Base-by-base conservation (phyloP, 2,797 vertebrate genomes). In the Myripristis murdjan region DNA sequence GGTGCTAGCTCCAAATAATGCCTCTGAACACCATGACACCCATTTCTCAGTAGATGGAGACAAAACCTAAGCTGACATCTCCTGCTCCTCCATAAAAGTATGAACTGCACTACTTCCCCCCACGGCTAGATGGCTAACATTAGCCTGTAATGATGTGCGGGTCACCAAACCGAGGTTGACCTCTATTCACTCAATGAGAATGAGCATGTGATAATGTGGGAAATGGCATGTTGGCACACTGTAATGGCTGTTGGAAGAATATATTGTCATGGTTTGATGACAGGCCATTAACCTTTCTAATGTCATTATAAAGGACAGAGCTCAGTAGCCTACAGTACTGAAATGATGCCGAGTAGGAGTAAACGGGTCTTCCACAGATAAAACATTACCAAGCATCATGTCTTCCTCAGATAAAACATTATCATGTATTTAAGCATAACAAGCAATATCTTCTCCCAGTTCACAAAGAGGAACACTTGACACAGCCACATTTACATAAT, bases 31-130 rank as follows among this genome's bases (percentile, higher is more conserved):
- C 22, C 1, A 57, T 68, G 16, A 39, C 58, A 56, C 39, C 43
- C 20, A 44, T 9, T 3, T 12, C 5, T 70, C 88, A 89, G 59
- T 23, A 88, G 92, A 81, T 88, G 90, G 90, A 51, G 78, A 70
- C 87, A 88, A 18, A 46, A 61, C 49, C 57, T 51, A 76, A 77
- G 44, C 33, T 24, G 55, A 1, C 18, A 16, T 15, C 41, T 64
- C 16, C 12, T n/a, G 15, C 28, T 54, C n/a, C 0, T 4, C 1
- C 2, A 56, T 4, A 20, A 1, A 43, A 4, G 1, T 22, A 41
- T 16, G 18, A 10, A 12, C 18, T 76, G 73, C 0, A 72, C 44
- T 51, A 20, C 3, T 22, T 2, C 2, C 12, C 64, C 4, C 58
- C 12, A 52, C 55, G 24, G 20, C 58, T 62, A 49, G 76, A 41